phyloP scores from a whole-genome alignment of 2,113 vertebrate species.

The Cairina moschata region DNA sequence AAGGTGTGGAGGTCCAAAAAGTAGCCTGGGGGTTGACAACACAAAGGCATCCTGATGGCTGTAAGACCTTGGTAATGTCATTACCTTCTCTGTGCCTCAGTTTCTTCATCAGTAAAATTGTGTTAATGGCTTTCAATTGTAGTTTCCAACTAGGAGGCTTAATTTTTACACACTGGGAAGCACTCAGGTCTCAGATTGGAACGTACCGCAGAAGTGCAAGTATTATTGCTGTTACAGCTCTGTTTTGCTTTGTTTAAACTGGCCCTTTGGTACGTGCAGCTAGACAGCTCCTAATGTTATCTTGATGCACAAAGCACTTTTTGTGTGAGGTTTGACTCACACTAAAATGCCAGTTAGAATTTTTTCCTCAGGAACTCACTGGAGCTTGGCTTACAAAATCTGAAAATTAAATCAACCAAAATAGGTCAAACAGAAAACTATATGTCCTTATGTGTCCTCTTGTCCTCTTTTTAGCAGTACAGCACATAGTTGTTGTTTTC shows the following conservation, averaged over 20 bases:
- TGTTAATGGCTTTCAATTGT: neutral
- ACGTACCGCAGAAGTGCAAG: neutral
- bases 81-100: neutral
- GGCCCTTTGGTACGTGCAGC: constrained; percentile 56
- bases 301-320: constrained; percentile 76
- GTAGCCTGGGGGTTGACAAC: neutral
- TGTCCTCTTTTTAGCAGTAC: constrained; percentile 68
- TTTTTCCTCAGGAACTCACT: constrained; percentile 78
- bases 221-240: constrained; percentile 14
- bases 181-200: neutral
- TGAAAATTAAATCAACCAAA: constrained; percentile 82
- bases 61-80: neutral
- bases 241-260: constrained; percentile 32
- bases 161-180: neutral
- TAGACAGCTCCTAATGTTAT: constrained; percentile 67
- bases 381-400: constrained; percentile 79
- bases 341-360: constrained; percentile 78
- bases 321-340: constrained; percentile 73
- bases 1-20: neutral
- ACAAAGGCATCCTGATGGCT: neutral
- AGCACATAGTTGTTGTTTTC: constrained; percentile 66
- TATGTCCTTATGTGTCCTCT: constrained; percentile 80
- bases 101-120: neutral
- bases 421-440: constrained; percentile 76
- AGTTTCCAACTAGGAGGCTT: neutral